These are phyloP conservation scores for Pithys albifrons DNA, from an alignment of 2,113 vertebrate genomes.

Conservation along the genomic window DNA sequence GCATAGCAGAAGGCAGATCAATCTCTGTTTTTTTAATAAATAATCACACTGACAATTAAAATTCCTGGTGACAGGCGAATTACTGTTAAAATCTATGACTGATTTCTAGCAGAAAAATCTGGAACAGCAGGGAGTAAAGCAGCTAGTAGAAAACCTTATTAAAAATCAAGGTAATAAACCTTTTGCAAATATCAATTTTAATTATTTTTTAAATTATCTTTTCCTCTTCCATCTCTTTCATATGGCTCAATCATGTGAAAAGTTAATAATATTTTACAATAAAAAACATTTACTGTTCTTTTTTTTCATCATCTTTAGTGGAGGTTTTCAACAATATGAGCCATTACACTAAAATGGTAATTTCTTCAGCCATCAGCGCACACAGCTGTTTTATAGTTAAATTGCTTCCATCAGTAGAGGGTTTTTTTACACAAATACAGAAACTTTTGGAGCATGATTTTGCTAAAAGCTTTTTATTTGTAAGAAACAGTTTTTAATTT, in stretches of 20 bases:
- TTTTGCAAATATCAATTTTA: constrained; percentile 62
- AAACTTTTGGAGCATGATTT: not conserved
- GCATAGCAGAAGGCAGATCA: constrained; percentile 19
- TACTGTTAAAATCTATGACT: constrained; percentile 47
- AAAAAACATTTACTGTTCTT: constrained; percentile 33
- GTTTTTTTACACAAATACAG: not conserved
- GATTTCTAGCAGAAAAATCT: constrained; percentile 36
- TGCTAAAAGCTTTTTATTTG: not conserved
- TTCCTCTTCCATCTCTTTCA: constrained; percentile 52
- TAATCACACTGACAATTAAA: constrained; percentile 42
- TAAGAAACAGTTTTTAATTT: not conserved
- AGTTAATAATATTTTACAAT: constrained; percentile 63
- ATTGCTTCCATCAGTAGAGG: not conserved
- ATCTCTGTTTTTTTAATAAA: constrained; percentile 42
- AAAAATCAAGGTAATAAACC: constrained; percentile 68
- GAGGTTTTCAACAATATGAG: constrained; percentile 48
- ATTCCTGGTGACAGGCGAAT: constrained; percentile 26
- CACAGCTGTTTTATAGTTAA: constrained; percentile 21
- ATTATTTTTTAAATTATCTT: constrained; percentile 64
- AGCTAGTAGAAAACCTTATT: constrained; percentile 49
- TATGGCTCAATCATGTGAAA: constrained; percentile 48
- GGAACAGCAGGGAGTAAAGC: constrained; percentile 35
- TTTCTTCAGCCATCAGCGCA: constrained; percentile 45
- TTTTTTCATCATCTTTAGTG: constrained; percentile 23
- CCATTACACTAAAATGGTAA: constrained; percentile 49